Conservation (phyloP, 2,888 invertebrate genomes). For the Dugesia japonica region DNA sequence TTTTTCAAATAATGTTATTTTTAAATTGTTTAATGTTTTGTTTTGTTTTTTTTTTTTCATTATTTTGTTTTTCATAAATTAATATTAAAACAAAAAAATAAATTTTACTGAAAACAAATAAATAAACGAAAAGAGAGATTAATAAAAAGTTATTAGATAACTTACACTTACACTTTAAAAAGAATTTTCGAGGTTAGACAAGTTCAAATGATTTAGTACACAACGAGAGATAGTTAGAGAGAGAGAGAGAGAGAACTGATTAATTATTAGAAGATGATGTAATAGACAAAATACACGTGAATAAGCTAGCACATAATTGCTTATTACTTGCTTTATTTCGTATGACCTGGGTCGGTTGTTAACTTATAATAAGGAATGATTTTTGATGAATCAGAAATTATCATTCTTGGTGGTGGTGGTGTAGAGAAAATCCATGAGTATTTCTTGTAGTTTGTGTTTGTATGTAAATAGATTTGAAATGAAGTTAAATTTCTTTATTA, state of each 20-base stretch:
- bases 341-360: not conserved
- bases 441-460: constrained; percentile 3
- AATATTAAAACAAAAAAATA: no score
- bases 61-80: not conserved
- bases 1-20: constrained; percentile 13
- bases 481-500: not conserved
- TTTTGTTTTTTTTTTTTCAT: not conserved
- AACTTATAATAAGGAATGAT: not conserved
- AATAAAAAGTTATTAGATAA: not conserved
- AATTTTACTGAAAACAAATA: not conserved
- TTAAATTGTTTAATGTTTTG: not conserved
- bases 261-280: not conserved
- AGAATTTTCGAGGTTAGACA: constrained; percentile 11
- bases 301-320: not conserved
- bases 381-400: constrained; percentile 12
- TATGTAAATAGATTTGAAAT: not conserved
- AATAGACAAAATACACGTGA: not conserved
- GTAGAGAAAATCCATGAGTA: constrained; percentile 1
- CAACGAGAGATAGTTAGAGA: not conserved
- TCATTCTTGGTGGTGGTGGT: constrained; percentile 8
- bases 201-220: constrained; percentile 10
- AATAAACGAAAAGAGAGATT: not conserved
- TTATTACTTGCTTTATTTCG: not conserved
- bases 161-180: not conserved
- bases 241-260: not conserved